Conservation (phyloP, 1,140 invertebrate genomes). For the Popillia japonica region DNA sequence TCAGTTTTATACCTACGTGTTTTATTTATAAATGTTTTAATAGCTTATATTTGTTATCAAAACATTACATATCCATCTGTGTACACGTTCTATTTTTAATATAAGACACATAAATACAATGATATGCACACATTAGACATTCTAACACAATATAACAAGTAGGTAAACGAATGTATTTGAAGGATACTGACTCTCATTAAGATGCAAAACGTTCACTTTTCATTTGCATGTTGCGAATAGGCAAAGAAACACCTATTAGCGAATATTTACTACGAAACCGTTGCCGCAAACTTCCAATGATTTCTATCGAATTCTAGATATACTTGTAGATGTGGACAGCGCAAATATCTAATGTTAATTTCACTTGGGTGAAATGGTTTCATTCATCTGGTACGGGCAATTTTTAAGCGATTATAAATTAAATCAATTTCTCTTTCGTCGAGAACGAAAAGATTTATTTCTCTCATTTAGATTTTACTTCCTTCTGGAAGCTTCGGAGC, state of each 20-base stretch:
- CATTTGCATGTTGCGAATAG: neutral
- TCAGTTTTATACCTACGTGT: too few species aligned
- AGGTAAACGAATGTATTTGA: neutral
- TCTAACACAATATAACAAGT: neutral
- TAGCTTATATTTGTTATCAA: neutral
- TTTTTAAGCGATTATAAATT: neutral
- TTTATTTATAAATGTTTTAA: too few species aligned
- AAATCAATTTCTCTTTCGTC: neutral
- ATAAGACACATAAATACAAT: neutral
- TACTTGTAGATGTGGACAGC: too few species aligned
- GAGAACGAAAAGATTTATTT: neutral
- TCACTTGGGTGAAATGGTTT: too few species aligned
- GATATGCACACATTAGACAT: neutral
- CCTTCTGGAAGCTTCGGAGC: neutral
- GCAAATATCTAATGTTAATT: too few species aligned
- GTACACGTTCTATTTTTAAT: neutral
- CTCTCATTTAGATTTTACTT: neutral
- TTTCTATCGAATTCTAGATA: too few species aligned
- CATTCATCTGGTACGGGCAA: neutral
- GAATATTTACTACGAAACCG: neutral
- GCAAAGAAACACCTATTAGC: neutral
- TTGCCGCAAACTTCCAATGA: too few species aligned
- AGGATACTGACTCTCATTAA: conserved; percentile 1
- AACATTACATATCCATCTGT: neutral
- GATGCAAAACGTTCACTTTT: conserved; percentile 9